Evolutionary conservation across 2,888 invertebrate genomes (phyloP), one percentile per base, ranked within the genome.

Genomic region (Endotricha flammealis): DNA sequence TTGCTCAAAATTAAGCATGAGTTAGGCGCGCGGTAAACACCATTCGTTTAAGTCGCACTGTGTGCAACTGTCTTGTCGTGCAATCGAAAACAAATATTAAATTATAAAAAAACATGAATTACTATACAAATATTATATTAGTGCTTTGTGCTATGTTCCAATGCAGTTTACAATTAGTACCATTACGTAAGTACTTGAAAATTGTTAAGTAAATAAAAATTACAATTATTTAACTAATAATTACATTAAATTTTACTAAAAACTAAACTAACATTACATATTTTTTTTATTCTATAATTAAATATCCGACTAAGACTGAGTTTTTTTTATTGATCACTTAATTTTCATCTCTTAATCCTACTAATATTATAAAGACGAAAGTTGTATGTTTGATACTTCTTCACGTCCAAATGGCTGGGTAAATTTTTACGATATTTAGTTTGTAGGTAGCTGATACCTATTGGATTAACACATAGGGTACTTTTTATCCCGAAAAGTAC

Each of bases 141-240:
- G 59, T 75, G 49, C 44, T 78, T 39, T 66, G 67, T 61, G 57
- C 71, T 39, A 67, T 72, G 48, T 57, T 74, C 12, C 74, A 72
- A 35, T 63, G 67, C 44, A 77, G 76, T 32, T 56, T 65, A 33
- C 79, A 85, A 49, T 44, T 83, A 45, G 48, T 82, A 16, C 77
- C 79, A 10, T 64, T 85, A 49, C 83, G 83, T 85, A 60, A 85
- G 83, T 82, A n/a, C n/a, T n/a, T n/a, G n/a, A n/a, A n/a, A n/a
- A n/a, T n/a, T n/a, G n/a, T n/a, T n/a, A n/a, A n/a, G n/a, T n/a
- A n/a, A n/a, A n/a, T n/a, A n/a, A n/a, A n/a, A n/a, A n/a, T n/a
- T n/a, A n/a, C n/a, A n/a, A n/a, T n/a, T n/a, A n/a, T n/a, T n/a
- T n/a, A n/a, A n/a, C n/a, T 39, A 22, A 34, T 28, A 22, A 30